Evolutionary conservation across 2,113 vertebrate species (phyloP).

Genomic region (Loxodonta africana): DNA sequence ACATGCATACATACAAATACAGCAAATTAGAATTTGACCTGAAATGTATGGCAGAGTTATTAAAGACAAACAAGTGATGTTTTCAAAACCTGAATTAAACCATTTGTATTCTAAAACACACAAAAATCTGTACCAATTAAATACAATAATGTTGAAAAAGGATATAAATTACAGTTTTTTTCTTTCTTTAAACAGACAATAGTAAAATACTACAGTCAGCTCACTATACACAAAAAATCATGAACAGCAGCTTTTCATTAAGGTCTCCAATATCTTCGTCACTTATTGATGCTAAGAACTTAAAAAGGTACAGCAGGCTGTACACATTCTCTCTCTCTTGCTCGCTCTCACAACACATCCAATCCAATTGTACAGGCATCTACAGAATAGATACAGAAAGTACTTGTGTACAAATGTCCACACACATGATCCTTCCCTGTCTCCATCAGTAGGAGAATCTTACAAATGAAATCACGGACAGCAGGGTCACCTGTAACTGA

Average conservation of each 20-base stretch:
- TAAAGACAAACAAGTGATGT: conserved; percentile 74
- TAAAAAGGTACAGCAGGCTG: conserved; percentile 89
- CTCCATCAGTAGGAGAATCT: conserved; percentile 83
- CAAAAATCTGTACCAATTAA: conserved; percentile 93
- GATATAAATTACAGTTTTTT: conserved; percentile 99
- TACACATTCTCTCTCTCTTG: conserved; percentile 82
- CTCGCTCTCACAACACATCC: conserved; percentile 61
- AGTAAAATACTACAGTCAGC: conserved; percentile 93
- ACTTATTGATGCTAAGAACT: conserved; percentile 83
- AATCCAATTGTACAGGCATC: conserved; percentile 78
- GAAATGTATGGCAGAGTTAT: conserved; percentile 57
- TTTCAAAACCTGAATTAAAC: conserved; percentile 90
- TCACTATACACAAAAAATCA: conserved; percentile 94
- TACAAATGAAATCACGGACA: conserved; percentile 83
- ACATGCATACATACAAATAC: neutral
- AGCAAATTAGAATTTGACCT: neutral
- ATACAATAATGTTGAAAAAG: conserved; percentile 93
- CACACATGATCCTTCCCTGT: conserved; percentile 81
- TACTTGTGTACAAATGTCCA: conserved; percentile 76
- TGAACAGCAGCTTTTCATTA: conserved; percentile 96
- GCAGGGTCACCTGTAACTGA: conserved; percentile 75
- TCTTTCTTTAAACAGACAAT: conserved; percentile 90
- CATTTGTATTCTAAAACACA: conserved; percentile 97
- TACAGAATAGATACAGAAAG: conserved; percentile 84
- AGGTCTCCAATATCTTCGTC: conserved; percentile 91